phyloP scores from a whole-genome alignment of 2,113 vertebrate genomes.

The Perognathus longimembris region DNA sequence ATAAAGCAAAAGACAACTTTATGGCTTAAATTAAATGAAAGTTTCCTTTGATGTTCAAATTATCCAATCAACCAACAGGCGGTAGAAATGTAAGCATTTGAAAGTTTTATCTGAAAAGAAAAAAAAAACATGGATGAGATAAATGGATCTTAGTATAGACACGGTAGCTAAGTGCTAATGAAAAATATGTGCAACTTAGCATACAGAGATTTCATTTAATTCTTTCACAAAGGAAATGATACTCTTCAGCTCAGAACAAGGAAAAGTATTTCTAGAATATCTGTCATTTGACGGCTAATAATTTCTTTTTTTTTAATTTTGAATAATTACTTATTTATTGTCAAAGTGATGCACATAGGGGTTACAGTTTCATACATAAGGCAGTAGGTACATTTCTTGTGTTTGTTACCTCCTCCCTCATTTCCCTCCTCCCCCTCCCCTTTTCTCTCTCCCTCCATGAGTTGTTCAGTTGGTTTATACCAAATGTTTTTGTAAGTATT shows the following conservation, averaged over 20 bases:
- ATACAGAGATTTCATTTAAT: conserved; percentile 83
- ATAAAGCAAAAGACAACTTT: conserved; percentile 95
- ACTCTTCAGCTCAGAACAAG: conserved; percentile 58
- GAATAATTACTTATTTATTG: too few species aligned
- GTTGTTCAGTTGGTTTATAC: too few species aligned
- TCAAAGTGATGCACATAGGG: too few species aligned
- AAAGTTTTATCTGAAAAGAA: conserved; percentile 88
- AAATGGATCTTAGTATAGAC: conserved; percentile 86
- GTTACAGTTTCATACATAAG: too few species aligned
- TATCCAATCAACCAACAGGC: conserved; percentile 90
- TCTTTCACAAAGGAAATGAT: conserved; percentile 76
- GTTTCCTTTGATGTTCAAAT: conserved; percentile 95
- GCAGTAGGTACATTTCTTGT: too few species aligned
- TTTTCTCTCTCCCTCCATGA: too few species aligned
- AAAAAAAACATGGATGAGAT: conserved; percentile 82
- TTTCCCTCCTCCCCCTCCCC: too few species aligned
- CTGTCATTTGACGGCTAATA: conserved; percentile 46
- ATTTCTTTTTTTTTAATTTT: too few species aligned
- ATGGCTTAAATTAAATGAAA: conserved; percentile 92
- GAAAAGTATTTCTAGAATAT: conserved; percentile 52
- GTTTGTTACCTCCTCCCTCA: too few species aligned
- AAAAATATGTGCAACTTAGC: conserved; percentile 84
- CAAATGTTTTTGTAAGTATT: too few species aligned
- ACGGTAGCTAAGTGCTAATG: conserved; percentile 84
- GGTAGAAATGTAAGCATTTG: conserved; percentile 87